phyloP scores from a whole-genome alignment of 2,888 invertebrate species.

The Byasa hedistus region DNA sequence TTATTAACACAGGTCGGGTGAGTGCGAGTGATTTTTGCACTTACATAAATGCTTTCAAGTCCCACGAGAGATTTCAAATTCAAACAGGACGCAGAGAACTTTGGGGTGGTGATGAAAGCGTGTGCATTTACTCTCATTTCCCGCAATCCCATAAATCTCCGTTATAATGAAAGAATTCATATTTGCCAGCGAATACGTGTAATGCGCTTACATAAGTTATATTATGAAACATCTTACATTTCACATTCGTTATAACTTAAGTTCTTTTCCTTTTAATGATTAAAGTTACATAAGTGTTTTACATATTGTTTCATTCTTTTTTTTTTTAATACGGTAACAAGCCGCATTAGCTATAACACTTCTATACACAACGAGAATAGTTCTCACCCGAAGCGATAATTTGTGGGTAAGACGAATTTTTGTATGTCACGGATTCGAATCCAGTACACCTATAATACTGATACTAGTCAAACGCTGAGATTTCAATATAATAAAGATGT shows the following conservation, averaged over 20 bases:
- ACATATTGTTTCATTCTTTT: neutral
- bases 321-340: neutral
- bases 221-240: neutral
- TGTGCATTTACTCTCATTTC: conserved; percentile 39
- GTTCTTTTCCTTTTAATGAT: neutral
- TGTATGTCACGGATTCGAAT: neutral
- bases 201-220: neutral
- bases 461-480: too few species aligned
- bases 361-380: neutral
- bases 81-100: conserved; percentile 56
- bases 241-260: neutral
- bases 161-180: conserved; percentile 31
- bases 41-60: conserved; percentile 56
- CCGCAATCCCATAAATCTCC: conserved; percentile 48
- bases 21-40: conserved; percentile 54
- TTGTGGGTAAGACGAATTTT: neutral
- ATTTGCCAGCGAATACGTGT: neutral
- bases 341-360: neutral
- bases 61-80: conserved; percentile 67
- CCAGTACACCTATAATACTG: neutral
- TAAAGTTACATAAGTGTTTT: neutral
- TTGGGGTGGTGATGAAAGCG: conserved; percentile 53
- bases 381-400: neutral
- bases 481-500: too few species aligned
- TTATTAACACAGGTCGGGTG: conserved; percentile 33